A percentile compares a stretch with the other conserved stretches of the same genome.
phyloP scores from a whole-genome alignment of 2,888 invertebrate genomes.

The Augochlorella aurata region DNA sequence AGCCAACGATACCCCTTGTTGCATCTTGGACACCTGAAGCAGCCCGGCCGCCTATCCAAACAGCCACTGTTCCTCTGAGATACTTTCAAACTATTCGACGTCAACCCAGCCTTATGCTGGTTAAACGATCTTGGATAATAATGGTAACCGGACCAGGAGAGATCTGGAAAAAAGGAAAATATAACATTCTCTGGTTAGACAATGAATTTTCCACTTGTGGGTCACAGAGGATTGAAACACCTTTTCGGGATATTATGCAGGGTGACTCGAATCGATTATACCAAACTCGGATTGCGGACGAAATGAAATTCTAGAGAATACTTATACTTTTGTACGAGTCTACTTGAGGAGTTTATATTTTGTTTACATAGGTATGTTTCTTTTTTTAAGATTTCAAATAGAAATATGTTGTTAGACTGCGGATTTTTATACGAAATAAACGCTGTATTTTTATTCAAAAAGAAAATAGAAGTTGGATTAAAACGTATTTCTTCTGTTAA shows the following conservation, averaged over 20 bases:
- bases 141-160: constrained; percentile 40
- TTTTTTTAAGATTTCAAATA: too few relatives aligned
- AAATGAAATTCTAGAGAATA: too few relatives aligned
- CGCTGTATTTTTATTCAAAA: too few relatives aligned
- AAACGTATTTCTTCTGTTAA: too few relatives aligned
- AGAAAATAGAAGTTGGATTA: too few relatives aligned
- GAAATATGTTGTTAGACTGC: too few relatives aligned
- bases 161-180: constrained; percentile 47
- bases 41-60: constrained; percentile 74
- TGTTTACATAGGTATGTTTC: too few relatives aligned
- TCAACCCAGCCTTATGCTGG: constrained; percentile 21
- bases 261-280: background rate
- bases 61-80: constrained; percentile 34
- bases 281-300: too few relatives aligned
- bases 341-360: too few relatives aligned
- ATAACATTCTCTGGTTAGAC: constrained; percentile 26
- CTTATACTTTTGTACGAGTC: too few relatives aligned
- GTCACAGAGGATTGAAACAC: background rate
- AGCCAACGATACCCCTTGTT: constrained; percentile 84
- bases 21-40: constrained; percentile 83
- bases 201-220: background rate
- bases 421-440: too few relatives aligned
- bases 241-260: background rate
- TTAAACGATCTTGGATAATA: constrained; percentile 15
- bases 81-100: constrained; percentile 21